phyloP scores from a whole-genome alignment of 64 coral and sea anemone genomes.

The Dendronephthya gigantea region DNA sequence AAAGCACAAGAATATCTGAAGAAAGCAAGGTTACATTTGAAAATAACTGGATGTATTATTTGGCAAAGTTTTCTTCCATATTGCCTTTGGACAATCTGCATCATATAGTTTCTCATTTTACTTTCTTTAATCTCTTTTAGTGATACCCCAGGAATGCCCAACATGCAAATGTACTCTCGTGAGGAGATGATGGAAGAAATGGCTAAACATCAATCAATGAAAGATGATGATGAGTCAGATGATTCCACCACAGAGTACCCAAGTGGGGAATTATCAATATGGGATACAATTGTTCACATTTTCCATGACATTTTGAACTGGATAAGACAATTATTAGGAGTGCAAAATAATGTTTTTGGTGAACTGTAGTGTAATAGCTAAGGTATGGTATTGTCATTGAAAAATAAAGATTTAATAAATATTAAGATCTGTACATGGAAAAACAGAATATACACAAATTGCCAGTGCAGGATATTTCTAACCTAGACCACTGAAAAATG shows the following conservation, averaged over 20 bases:
- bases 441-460: too few relatives aligned
- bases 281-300: conserved; percentile 52
- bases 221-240: conserved; percentile 29
- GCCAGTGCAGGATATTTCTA: too few relatives aligned
- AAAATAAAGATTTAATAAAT: too few relatives aligned
- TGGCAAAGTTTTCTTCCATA: too few relatives aligned
- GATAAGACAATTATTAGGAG: conserved; percentile 52
- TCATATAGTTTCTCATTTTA: too few relatives aligned
- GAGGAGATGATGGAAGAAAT: conserved; percentile 75
- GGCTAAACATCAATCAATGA: conserved; percentile 25
- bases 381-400: too few relatives aligned
- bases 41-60: too few relatives aligned
- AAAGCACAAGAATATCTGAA: conserved; percentile 80
- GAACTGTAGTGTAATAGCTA: conserved; percentile 42
- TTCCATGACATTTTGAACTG: conserved; percentile 47
- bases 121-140: conserved; percentile 25
- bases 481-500: too few relatives aligned
- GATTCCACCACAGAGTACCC: neutral
- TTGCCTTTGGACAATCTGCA: too few relatives aligned
- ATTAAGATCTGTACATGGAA: too few relatives aligned
- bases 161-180: conserved; percentile 97
- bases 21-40: conserved; percentile 92
- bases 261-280: neutral
- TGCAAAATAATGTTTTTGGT: conserved; percentile 27
- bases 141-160: conserved; percentile 90